These are phyloP conservation scores for Scaptomyza polygonia DNA, from an alignment of 2,888 invertebrate species.

Conservation along the genomic window DNA sequence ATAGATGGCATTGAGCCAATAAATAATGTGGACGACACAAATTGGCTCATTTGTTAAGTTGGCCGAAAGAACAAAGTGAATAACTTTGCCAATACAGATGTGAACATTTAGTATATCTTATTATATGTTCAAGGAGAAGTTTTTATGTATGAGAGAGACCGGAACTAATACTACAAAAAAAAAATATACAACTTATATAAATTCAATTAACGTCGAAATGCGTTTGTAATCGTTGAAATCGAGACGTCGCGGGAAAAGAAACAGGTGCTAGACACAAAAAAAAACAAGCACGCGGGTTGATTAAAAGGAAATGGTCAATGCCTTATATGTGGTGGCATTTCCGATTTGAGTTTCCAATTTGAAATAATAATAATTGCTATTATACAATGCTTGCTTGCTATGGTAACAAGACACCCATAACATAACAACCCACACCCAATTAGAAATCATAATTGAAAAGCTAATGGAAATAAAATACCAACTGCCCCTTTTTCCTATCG, in stretches of 20 bases:
- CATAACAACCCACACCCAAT: background rate
- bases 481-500: background rate
- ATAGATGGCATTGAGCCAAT: constrained; percentile 42
- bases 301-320: constrained; percentile 53
- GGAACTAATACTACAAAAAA: background rate
- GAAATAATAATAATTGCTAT: constrained; percentile 28
- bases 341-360: constrained; percentile 57
- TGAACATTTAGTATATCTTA: constrained; percentile 2
- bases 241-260: constrained; percentile 16
- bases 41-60: constrained; percentile 55
- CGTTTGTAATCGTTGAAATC: constrained; percentile 58
- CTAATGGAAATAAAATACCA: constrained; percentile 7
- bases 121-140: no score
- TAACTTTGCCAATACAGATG: constrained; percentile 24
- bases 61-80: constrained; percentile 46
- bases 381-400: constrained; percentile 1
- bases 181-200: constrained; percentile 25
- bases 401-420: background rate
- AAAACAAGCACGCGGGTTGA: background rate
- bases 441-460: background rate
- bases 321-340: constrained; percentile 46
- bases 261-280: constrained; percentile 14
- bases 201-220: constrained; percentile 59
- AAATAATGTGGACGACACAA: constrained; percentile 38
- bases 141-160: background rate